Evolutionary conservation across 2,888 invertebrate species (phyloP).

Genomic region (Aleiodes alternator): DNA sequence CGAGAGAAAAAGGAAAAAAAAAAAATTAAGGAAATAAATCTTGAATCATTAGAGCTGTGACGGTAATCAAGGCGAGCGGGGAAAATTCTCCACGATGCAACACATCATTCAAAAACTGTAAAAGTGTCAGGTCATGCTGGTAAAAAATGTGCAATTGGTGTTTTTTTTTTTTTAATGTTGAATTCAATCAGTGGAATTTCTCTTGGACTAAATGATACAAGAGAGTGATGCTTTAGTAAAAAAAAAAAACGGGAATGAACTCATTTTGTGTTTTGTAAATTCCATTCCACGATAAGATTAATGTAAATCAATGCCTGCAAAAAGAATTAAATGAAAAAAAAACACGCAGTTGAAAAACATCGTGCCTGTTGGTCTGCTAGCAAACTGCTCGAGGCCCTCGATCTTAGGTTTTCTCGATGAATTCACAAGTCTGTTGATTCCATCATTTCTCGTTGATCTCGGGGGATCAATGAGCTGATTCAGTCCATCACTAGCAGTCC

Average conservation of each 20-base stretch:
- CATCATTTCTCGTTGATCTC: conserved; percentile 78
- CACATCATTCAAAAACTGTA: conserved; percentile 22
- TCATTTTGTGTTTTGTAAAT: too few species aligned
- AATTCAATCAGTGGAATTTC: conserved; percentile 14
- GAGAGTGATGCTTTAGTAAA: neutral
- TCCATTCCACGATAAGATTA: neutral
- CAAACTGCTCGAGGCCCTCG: conserved; percentile 34
- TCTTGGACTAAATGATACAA: neutral
- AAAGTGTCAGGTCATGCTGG: conserved; percentile 34
- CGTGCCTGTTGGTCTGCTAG: conserved; percentile 53
- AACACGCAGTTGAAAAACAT: conserved; percentile 46
- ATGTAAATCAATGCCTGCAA: neutral
- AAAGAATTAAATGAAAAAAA: conserved; percentile 28
- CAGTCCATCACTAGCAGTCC: conserved; percentile 84
- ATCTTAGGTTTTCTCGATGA: conserved; percentile 52
- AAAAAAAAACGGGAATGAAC: neutral
- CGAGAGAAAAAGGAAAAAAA: conserved; percentile 24
- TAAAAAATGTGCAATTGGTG: conserved; percentile 1
- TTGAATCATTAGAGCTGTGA: conserved; percentile 9
- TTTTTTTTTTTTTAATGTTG: conserved; percentile 2
- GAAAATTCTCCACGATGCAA: conserved; percentile 31
- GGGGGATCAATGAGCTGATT: conserved; percentile 81
- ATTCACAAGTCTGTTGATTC: conserved; percentile 50
- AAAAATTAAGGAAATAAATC: conserved; percentile 27
- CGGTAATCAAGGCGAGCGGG: conserved; percentile 14